Conservation (phyloP, 2,113 vertebrate species). For the Podarcis raffonei region DNA sequence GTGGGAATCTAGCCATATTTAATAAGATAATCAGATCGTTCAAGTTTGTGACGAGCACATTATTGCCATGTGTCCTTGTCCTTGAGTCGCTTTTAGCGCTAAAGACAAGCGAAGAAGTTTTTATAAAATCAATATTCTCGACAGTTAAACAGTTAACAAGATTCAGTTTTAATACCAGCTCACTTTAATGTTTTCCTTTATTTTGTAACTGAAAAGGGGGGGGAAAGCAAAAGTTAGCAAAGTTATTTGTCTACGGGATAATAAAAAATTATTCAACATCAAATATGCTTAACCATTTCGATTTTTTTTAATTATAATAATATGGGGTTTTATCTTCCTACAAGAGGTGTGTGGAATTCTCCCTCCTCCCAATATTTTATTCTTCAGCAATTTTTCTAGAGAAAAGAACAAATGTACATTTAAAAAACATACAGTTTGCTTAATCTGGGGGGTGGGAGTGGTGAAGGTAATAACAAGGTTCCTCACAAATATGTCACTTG, state of each 20-base stretch:
- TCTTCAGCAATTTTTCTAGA: too few species aligned
- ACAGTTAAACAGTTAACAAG: neutral
- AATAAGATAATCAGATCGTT: slow-evolving; percentile 20
- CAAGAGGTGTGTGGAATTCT: too few species aligned
- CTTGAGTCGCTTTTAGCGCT: neutral
- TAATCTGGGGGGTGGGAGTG: too few species aligned
- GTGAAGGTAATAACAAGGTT: too few species aligned
- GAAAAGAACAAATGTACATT: too few species aligned
- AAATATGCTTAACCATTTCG: neutral
- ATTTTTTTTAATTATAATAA: too few species aligned
- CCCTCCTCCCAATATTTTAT: too few species aligned
- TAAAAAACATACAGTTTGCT: too few species aligned
- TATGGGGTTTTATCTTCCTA: too few species aligned
- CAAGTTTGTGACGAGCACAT: neutral
- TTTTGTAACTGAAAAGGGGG: neutral
- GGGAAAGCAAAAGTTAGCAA: neutral
- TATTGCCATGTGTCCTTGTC: neutral
- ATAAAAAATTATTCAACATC: neutral
- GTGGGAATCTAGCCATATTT: slow-evolving; percentile 7
- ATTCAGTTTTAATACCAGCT: neutral
- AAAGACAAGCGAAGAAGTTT: neutral
- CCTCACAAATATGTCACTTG: too few species aligned
- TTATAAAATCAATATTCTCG: neutral
- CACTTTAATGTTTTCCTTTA: neutral
- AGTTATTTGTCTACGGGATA: neutral